These are phyloP conservation scores for Eutolmus rufibarbis DNA, from an alignment of 2,888 invertebrate genomes.

Conservation along the genomic window DNA sequence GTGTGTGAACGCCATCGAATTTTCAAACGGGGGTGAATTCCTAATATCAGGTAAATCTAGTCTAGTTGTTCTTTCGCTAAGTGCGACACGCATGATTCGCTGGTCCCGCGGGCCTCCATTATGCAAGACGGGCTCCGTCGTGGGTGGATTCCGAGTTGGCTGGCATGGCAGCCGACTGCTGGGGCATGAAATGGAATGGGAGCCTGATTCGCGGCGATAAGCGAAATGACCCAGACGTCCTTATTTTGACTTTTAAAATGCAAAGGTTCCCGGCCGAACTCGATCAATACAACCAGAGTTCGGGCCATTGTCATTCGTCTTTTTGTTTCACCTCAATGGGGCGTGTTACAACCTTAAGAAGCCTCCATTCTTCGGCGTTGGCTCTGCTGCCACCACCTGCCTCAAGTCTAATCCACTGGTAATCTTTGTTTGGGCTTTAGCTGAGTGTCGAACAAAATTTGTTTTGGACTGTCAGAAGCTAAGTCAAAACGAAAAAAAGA, in stretches of 20 bases:
- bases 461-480: neutral
- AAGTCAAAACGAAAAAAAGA: too few species aligned
- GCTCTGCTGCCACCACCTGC: neutral
- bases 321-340: neutral
- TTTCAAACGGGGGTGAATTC: conserved; percentile 85
- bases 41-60: conserved; percentile 80
- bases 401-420: neutral
- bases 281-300: neutral
- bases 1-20: conserved; percentile 96
- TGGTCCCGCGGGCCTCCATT: neutral
- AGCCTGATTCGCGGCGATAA: neutral
- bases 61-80: neutral
- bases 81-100: neutral
- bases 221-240: neutral
- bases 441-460: neutral
- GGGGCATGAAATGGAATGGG: neutral
- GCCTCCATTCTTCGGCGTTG: neutral
- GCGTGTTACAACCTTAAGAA: neutral
- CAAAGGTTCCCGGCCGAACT: neutral
- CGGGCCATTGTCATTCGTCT: neutral
- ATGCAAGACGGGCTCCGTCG: neutral
- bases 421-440: neutral
- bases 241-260: neutral
- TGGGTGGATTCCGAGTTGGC: neutral
- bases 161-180: neutral